A percentile compares a stretch with the other conserved stretches of the same genome.
Conservation (phyloP, 2,113 vertebrate genomes). For the Cranoglanis bouderius region DNA sequence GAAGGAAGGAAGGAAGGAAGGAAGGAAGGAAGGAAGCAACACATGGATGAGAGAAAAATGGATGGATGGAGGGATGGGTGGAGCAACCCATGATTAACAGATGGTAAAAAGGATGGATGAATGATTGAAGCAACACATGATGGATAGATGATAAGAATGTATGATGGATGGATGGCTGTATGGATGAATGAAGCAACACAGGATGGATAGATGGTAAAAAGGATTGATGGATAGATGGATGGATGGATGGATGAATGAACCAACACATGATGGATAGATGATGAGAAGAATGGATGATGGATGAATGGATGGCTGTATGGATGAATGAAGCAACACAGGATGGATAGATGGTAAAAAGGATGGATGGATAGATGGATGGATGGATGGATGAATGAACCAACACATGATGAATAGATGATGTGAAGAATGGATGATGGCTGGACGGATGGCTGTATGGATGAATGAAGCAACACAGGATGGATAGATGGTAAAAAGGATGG, state of each 20-base stretch:
- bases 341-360: background rate
- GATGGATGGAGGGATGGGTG: background rate
- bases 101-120: background rate
- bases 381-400: background rate
- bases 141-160: background rate
- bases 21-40: background rate
- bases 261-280: background rate
- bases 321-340: background rate
- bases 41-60: background rate
- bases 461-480: too few relatives aligned
- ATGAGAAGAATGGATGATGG: background rate
- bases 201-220: background rate
- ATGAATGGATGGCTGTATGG: background rate
- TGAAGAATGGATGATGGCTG: too few relatives aligned
- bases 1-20: background rate
- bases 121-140: background rate
- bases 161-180: background rate
- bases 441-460: background rate
- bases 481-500: too few relatives aligned
- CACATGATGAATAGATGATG: too few relatives aligned
- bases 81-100: background rate
- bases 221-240: background rate
- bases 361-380: background rate
- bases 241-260: background rate
- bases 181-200: background rate